Conservation (phyloP, 2,888 invertebrate genomes). For the Eugnorisma glareosa region DNA sequence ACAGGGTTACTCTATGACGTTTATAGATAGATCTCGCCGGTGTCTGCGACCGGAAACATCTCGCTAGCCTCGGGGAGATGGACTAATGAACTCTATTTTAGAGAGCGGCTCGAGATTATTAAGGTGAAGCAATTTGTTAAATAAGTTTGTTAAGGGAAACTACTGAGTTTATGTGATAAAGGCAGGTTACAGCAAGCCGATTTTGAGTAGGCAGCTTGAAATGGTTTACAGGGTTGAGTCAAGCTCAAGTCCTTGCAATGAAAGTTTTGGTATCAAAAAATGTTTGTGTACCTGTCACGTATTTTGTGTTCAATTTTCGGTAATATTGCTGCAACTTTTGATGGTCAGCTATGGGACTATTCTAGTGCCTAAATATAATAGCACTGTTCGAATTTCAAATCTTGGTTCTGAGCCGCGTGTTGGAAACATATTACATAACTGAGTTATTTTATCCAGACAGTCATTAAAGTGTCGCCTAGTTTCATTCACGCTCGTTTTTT, state of each 20-base stretch:
- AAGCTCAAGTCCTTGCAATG: not conserved
- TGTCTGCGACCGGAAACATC: slow-evolving; percentile 54
- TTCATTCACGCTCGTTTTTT: not conserved
- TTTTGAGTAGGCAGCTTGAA: not conserved
- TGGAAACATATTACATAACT: no score
- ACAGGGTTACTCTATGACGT: slow-evolving; percentile 27
- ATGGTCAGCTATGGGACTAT: not conserved
- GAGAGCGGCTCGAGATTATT: slow-evolving; percentile 19
- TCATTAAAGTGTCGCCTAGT: no score
- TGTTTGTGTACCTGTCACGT: not conserved
- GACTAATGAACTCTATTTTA: slow-evolving; percentile 48
- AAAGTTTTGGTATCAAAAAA: not conserved
- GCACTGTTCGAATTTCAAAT: not conserved
- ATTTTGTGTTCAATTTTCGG: not conserved
- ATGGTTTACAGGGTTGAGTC: not conserved
- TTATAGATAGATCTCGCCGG: slow-evolving; percentile 24
- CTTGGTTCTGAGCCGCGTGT: not conserved
- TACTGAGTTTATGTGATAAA: not conserved
- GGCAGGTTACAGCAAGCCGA: not conserved
- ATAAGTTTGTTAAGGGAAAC: slow-evolving; percentile 18
- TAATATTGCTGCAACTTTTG: not conserved
- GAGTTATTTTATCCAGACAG: no score
- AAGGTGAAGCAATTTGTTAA: slow-evolving; percentile 10
- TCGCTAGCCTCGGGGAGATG: slow-evolving; percentile 62
- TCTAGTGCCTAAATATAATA: not conserved